Base-by-base conservation (phyloP, 2,797 vertebrate genomes). In the Scleropages formosus region DNA sequence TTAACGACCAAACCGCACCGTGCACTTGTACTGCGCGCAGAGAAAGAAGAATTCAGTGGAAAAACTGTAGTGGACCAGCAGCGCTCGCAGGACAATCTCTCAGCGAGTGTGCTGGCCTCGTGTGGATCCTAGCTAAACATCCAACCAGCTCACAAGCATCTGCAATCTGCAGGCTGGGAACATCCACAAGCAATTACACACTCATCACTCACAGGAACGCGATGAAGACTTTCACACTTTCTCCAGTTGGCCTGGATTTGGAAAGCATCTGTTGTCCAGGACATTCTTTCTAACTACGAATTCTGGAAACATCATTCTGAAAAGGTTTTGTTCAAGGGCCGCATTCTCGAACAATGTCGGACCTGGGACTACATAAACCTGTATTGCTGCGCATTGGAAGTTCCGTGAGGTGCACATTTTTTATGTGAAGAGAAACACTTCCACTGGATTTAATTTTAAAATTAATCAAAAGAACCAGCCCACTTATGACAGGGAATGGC, bases 161-260 rank as follows among this genome's bases (percentile, higher is more conserved):
- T 64, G 72, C 60, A 65, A 1, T 63, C 51, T 62, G 59, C 58
- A n/a, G 27, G 60, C 15, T 24, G 24, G 47, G 68, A 76, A 76
- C 66, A 70, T 76, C 59, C 75, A 15, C 7, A 12, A 71, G 60
- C 22, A 60, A 70, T 70, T 76, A 70, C 8, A 44, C 27, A 26
- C 6, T 72, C 53, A 4, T 10, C 53, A 63, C 75, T 63, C 49
- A 20, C 49, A 65, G 24, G 24, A 60, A 62, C 53, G 10, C 49
- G 22, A 60, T 60, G 70, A 67, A 60, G 51, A 44, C 16, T 60
- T 60, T 72, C 39, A 27, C 73, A 67, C 65, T 51, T 63, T 13
- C 24, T 51, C 22, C 49, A 61, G 46, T 46, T 26, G 67, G 16
- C 46, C 18, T 4, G 13, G 56, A 69, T 60, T 39, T 31, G 15